Percentiles rank a stretch among this genome's conserved stretches.
These are phyloP conservation scores for Ecdyonurus torrentis DNA, from an alignment of 2,888 invertebrate species.

Conservation along the genomic window DNA sequence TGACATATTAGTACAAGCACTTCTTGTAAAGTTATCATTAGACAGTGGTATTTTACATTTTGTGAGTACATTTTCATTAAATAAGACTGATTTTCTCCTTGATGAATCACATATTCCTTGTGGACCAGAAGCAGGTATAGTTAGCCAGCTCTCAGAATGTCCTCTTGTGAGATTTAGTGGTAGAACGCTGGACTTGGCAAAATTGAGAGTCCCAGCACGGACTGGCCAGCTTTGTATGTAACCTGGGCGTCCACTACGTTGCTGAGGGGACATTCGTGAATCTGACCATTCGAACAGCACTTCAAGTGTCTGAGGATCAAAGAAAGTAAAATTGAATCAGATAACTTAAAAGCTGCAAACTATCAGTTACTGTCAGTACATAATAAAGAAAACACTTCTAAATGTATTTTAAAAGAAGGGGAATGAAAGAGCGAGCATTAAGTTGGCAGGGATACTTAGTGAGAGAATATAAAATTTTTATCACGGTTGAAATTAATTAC, in stretches of 20 bases:
- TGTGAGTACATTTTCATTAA: not conserved
- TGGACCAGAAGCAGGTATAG: not conserved
- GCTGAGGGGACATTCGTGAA: not conserved
- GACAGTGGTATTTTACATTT: not conserved
- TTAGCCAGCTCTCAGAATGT: not conserved
- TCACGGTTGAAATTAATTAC: too few species aligned
- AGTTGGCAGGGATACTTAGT: too few species aligned
- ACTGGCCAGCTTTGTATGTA: conserved; percentile 50
- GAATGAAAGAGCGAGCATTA: too few species aligned
- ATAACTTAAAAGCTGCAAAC: too few species aligned
- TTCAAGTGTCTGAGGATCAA: not conserved
- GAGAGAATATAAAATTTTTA: too few species aligned
- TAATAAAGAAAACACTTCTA: too few species aligned
- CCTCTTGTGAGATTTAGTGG: too few species aligned
- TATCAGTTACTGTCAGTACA: too few species aligned
- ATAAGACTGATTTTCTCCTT: not conserved
- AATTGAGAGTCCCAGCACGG: conserved; percentile 25
- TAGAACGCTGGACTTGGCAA: not conserved
- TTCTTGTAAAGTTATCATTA: not conserved
- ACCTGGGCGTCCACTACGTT: conserved; percentile 59
- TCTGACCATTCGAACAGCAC: not conserved
- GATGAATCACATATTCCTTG: not conserved
- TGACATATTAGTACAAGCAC: not conserved
- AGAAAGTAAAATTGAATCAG: too few species aligned
- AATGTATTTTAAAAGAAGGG: too few species aligned